A percentile compares a stretch with the other conserved stretches of the same genome.
Conservation (phyloP, 2,888 invertebrate species). For the Eupithecia subumbrata region DNA sequence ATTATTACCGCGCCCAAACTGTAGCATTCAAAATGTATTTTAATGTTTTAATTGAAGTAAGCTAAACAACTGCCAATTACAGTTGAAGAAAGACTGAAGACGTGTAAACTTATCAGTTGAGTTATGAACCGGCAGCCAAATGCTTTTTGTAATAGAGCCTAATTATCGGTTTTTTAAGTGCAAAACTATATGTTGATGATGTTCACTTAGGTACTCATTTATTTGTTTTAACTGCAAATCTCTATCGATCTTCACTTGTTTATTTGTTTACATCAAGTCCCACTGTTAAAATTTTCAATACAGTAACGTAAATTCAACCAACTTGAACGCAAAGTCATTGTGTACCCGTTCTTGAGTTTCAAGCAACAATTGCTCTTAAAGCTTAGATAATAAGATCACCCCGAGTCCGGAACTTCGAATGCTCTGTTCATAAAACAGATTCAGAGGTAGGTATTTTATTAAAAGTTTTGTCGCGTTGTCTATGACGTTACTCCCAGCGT, state of each 20-base stretch:
- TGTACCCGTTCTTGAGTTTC: slow-evolving; percentile 34
- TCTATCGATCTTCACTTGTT: slow-evolving; percentile 7
- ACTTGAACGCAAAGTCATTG: slow-evolving; percentile 28
- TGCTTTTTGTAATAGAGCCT: neutral
- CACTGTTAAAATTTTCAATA: slow-evolving; percentile 15
- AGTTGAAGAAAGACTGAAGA: slow-evolving; percentile 20
- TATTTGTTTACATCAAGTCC: slow-evolving; percentile 21
- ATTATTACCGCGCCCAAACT: slow-evolving; percentile 38
- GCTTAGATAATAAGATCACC: slow-evolving; percentile 35
- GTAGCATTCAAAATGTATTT: slow-evolving; percentile 14
- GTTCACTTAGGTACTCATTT: neutral
- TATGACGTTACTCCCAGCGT: slow-evolving; percentile 55
- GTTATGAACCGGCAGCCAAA: slow-evolving; percentile 47
- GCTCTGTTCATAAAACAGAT: slow-evolving; percentile 52
- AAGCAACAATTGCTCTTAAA: slow-evolving; percentile 41
- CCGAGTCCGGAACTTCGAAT: slow-evolving; percentile 37
- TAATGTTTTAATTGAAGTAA: slow-evolving; percentile 22
- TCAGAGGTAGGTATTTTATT: slow-evolving; percentile 56
- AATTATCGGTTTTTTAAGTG: neutral
- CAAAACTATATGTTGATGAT: neutral
- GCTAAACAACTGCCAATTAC: slow-evolving; percentile 33
- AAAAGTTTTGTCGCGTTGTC: slow-evolving; percentile 59
- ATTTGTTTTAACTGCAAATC: neutral
- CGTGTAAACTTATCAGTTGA: slow-evolving; percentile 28
- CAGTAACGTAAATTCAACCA: slow-evolving; percentile 26